Percentiles rank a stretch among this genome's conserved stretches.
phyloP scores from a whole-genome alignment of 1,140 invertebrate species.

The Oedothorax gibbosus region DNA sequence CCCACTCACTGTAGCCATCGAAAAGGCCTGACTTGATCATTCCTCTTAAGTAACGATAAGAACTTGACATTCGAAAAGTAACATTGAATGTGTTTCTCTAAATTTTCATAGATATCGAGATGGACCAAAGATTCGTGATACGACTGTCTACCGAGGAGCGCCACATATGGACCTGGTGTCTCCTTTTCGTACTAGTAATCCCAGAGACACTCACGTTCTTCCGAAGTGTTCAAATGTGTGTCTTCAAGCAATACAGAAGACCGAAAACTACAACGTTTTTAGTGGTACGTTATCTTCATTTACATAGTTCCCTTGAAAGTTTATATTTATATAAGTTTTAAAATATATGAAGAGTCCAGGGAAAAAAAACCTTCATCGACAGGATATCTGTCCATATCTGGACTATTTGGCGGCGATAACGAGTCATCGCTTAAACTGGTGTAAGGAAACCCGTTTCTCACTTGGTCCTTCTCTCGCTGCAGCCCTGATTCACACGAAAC shows the following conservation, averaged over 20 bases:
- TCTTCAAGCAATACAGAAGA: constrained; percentile 77
- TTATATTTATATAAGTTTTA: neutral
- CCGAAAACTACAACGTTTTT: constrained; percentile 60
- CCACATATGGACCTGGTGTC: constrained; percentile 92
- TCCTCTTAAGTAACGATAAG: neutral
- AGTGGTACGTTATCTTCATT: constrained; percentile 56
- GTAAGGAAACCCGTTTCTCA: neutral
- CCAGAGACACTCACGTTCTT: constrained; percentile 89
- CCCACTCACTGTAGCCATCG: neutral
- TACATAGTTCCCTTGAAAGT: neutral
- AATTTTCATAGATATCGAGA: constrained; percentile 66
- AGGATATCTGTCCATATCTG: neutral
- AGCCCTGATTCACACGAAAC: no score
- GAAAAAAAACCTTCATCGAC: neutral
- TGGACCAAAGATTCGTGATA: constrained; percentile 56
- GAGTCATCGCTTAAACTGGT: neutral
- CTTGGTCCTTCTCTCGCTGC: no score
- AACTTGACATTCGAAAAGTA: neutral
- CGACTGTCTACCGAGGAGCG: constrained; percentile 77
- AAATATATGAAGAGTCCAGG: neutral
- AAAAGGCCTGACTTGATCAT: neutral
- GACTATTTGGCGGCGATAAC: neutral
- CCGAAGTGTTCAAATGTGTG: constrained; percentile 85
- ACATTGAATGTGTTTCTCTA: neutral
- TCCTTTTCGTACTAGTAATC: constrained; percentile 86